Evolutionary conservation across 2,797 vertebrate genomes (phyloP).

Genomic region (Diplodus puntazzo): DNA sequence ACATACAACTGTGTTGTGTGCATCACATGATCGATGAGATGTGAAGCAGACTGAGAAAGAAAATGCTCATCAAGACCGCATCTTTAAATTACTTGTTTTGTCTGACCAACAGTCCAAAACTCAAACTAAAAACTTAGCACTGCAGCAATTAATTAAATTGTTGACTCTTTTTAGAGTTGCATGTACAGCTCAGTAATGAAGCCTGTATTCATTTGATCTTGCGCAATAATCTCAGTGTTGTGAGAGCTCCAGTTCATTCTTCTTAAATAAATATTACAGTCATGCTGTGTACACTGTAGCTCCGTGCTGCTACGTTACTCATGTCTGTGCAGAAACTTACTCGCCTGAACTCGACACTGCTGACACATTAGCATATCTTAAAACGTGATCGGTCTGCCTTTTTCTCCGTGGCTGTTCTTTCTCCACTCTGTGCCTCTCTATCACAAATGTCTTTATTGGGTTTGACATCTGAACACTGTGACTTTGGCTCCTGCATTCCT

Average conservation of each 20-base stretch:
- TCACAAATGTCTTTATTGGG: background rate
- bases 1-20: no score
- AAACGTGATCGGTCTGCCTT: background rate
- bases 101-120: background rate
- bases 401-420: background rate
- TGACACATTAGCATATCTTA: background rate
- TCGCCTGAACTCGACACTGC: constrained; percentile 12
- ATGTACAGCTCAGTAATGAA: no score
- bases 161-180: no score
- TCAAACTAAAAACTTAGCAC: background rate
- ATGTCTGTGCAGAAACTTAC: background rate
- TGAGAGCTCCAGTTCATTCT: background rate
- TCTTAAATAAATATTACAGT: constrained; percentile 6
- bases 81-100: background rate
- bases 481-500: background rate
- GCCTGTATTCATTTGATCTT: background rate
- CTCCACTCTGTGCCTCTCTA: background rate
- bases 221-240: background rate
- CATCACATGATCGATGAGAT: background rate
- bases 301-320: background rate
- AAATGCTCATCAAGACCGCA: background rate
- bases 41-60: no score
- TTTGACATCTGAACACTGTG: background rate
- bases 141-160: no score
- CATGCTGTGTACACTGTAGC: background rate